Percentiles rank a stretch among this genome's conserved stretches.
These are phyloP conservation scores for Quiscalus mexicanus DNA, from an alignment of 2,113 vertebrate genomes.

Conservation along the genomic window DNA sequence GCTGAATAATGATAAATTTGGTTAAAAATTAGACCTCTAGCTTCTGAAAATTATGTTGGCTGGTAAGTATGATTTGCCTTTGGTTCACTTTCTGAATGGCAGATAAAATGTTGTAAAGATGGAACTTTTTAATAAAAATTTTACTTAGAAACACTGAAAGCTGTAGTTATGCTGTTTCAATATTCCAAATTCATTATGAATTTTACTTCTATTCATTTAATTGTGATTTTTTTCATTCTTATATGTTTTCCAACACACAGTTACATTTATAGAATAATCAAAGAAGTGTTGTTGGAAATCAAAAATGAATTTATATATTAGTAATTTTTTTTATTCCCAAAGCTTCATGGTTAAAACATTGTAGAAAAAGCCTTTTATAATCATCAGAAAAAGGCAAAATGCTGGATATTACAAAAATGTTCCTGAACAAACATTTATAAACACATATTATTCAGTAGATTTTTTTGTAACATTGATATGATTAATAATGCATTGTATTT, in stretches of 20 bases:
- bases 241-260: background rate
- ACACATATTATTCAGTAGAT: background rate
- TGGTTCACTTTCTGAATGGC: background rate
- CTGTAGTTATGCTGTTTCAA: background rate
- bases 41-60: background rate
- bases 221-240: background rate
- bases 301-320: background rate
- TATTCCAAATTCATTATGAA: background rate
- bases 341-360: background rate
- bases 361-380: background rate
- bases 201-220: background rate
- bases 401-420: background rate
- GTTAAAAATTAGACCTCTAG: background rate
- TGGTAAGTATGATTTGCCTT: background rate
- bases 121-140: background rate
- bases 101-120: background rate
- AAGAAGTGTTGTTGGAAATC: background rate
- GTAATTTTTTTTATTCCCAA: rapidly evolving
- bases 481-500: background rate
- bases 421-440: background rate
- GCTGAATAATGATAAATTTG: background rate
- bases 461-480: background rate
- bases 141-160: background rate
- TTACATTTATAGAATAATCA: background rate
- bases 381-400: background rate